Evolutionary conservation across 2,797 vertebrate species (phyloP), one percentile per base, ranked within the genome.

Genomic region (Clarias fuscus): DNA sequence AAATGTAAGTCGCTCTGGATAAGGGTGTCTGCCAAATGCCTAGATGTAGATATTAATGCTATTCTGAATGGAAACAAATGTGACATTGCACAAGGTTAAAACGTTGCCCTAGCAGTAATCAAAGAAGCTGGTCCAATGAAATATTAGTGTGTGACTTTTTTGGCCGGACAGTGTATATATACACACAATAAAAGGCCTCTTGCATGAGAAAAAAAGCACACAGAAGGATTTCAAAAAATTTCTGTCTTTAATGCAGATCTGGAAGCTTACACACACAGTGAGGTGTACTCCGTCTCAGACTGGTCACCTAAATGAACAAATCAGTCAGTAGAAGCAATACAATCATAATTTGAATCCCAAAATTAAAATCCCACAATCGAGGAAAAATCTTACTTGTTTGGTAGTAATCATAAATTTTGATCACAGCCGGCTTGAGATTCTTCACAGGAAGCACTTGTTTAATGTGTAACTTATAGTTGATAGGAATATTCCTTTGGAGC

Each of bases 381-480:
- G 10, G 17, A n/a, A 61, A 48, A 24, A 18, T 27, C 70, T 80
- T 83, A 89, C 89, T 87, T 17, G 87, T 67, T 22, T 95, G 93
- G 91, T 96, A 96, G 91, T 94, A 95, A 92, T 96, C 95, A 15
- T 95, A 95, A 86, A 94, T 83, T 89, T 88, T 76, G 83, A 95
- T 90, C 82, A 92, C 89, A 0, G 93, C 95, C 64, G 94, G 90
- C 85, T 95, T 96, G 48, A 95, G 90, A 82, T 94, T 93, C 22
- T 91, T 86, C 27, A 96, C 94, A 33, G 59, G 62, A 70, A 89
- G 1, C 53, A 91, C 84, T 86, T 93, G 92, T 76, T 88, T 40
- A 10, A 95, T 87, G 30, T 72, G 59, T n/a, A 94, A 68, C 3
- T 0, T 17, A 85, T 90, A 88, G 59, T 8, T 1, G 48, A 93